Percentiles rank a stretch among this genome's conserved stretches.
Conservation (phyloP, 2,888 invertebrate genomes). For the Ornithoptera priamus region DNA sequence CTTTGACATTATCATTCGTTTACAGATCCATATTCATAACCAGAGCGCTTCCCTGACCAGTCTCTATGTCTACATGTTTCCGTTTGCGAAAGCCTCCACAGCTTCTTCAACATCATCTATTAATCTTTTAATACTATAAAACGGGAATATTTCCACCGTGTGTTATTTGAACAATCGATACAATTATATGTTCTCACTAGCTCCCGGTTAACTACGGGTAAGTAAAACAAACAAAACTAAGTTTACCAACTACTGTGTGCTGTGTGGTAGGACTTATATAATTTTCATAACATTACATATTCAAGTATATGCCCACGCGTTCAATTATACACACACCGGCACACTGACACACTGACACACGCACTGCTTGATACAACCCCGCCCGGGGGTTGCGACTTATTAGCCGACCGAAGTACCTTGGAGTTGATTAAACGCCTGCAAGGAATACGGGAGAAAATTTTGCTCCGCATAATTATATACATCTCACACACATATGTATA, state of each 20-base stretch:
- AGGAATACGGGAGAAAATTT: slow-evolving; percentile 11
- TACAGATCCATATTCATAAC: too few relatives aligned
- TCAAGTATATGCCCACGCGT: slow-evolving; percentile 1
- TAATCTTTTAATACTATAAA: too few relatives aligned
- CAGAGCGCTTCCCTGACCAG: too few relatives aligned
- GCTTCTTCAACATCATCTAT: too few relatives aligned
- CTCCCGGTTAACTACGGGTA: not conserved
- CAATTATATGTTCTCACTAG: too few relatives aligned
- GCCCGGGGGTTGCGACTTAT: slow-evolving; percentile 15
- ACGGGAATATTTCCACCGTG: too few relatives aligned
- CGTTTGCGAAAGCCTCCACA: too few relatives aligned
- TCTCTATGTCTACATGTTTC: too few relatives aligned
- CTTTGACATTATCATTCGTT: too few relatives aligned
- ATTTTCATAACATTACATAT: slow-evolving; percentile 7
- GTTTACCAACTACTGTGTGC: not conserved
- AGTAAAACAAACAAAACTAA: not conserved
- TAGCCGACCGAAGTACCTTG: slow-evolving; percentile 10
- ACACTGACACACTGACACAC: not conserved
- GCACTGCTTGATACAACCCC: not conserved
- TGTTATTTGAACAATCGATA: too few relatives aligned
- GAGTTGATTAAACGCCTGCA: slow-evolving; percentile 20
- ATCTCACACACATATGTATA: not conserved
- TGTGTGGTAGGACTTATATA: slow-evolving; percentile 7
- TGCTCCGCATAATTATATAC: slow-evolving; percentile 8
- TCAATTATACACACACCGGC: not conserved